A percentile compares a stretch with the other conserved stretches of the same genome.
phyloP scores from a whole-genome alignment of 2,888 invertebrate genomes.

The Coenonympha arcania region DNA sequence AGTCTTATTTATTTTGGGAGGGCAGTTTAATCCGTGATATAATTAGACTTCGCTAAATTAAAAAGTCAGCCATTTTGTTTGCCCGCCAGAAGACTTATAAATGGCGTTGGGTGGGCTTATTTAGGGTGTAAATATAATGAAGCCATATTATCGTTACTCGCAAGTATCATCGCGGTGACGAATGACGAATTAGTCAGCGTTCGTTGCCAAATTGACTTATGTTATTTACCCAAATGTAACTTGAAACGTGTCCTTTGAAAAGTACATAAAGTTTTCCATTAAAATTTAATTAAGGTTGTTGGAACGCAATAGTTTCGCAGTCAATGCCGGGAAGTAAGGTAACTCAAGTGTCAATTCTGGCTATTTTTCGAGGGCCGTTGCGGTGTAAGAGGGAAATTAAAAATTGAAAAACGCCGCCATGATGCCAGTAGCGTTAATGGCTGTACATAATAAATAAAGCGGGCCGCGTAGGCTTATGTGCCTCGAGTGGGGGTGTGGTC shows the following conservation, averaged over 20 bases:
- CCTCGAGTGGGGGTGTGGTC: conserved; percentile 72
- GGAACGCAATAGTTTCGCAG: conserved; percentile 24
- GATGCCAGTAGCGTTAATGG: conserved; percentile 71
- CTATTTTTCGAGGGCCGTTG: conserved; percentile 53
- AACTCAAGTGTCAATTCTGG: conserved; percentile 62
- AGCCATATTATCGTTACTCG: conserved; percentile 43
- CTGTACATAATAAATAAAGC: conserved; percentile 74
- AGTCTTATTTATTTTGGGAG: conserved; percentile 26
- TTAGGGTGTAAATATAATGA: conserved; percentile 49
- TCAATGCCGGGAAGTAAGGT: conserved; percentile 39
- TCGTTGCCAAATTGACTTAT: conserved; percentile 1
- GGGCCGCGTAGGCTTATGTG: conserved; percentile 70
- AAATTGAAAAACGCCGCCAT: conserved; percentile 73
- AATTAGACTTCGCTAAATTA: conserved; percentile 37
- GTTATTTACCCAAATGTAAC: background rate
- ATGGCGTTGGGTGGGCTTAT: conserved; percentile 44
- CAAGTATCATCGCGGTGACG: conserved; percentile 17
- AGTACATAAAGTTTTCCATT: conserved; percentile 9
- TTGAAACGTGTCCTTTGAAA: background rate
- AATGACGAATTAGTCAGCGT: background rate
- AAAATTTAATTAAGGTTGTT: conserved; percentile 30
- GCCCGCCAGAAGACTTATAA: conserved; percentile 56
- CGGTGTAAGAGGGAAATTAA: conserved; percentile 67
- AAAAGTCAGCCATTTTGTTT: conserved; percentile 61
- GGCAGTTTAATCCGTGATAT: conserved; percentile 29